Evolutionary conservation across 2,888 invertebrate genomes (phyloP).

Genomic region (Leptinotarsa peninsularis): DNA sequence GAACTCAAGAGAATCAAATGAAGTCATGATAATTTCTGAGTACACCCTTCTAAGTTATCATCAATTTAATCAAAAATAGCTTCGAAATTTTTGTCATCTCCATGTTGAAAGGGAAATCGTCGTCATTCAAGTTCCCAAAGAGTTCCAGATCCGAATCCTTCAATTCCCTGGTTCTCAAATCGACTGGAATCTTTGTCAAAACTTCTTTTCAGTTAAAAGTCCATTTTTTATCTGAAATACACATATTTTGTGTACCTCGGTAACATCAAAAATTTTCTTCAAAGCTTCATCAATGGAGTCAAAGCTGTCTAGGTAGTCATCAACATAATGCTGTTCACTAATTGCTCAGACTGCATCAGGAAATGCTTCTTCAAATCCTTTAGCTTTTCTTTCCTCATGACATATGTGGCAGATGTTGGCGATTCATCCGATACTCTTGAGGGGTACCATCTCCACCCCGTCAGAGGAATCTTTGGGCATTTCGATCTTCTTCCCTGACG

Average conservation of each 20-base stretch:
- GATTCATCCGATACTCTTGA: neutral
- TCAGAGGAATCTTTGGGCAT: neutral
- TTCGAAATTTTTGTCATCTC: neutral
- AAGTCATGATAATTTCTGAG: neutral
- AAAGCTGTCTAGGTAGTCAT: neutral
- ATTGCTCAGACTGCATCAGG: neutral
- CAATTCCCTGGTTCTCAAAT: neutral
- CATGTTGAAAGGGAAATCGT: neutral
- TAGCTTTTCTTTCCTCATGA: neutral
- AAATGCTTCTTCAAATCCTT: constrained; percentile 7
- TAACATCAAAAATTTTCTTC: neutral
- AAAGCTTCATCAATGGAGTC: neutral
- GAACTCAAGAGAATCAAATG: too few species aligned
- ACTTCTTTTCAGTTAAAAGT: neutral
- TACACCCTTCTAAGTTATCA: neutral
- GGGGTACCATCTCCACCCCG: neutral
- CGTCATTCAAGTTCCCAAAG: neutral
- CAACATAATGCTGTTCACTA: neutral
- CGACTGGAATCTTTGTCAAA: neutral
- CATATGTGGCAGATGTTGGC: neutral
- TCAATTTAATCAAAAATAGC: neutral
- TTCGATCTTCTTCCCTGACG: too few species aligned
- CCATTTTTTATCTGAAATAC: neutral
- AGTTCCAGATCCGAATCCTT: neutral
- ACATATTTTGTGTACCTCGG: neutral